Conservation (phyloP, 2,888 invertebrate species). For the Drosophila meridiana region DNA sequence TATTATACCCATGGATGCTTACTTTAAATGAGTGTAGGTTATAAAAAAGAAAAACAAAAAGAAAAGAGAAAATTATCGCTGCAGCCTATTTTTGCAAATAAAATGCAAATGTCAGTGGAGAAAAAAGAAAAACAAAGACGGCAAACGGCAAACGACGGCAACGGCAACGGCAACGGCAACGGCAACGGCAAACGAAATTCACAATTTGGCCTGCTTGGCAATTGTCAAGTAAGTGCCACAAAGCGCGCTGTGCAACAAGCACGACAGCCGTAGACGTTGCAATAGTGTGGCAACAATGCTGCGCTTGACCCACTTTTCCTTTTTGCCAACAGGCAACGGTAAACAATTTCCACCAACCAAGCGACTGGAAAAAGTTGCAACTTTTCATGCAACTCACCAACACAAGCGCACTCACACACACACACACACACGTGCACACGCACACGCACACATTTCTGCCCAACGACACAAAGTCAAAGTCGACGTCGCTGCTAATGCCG, state of each 20-base stretch:
- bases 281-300: slow-evolving; percentile 69
- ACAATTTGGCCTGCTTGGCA: slow-evolving; percentile 50
- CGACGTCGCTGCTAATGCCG: slow-evolving; percentile 58
- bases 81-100: slow-evolving; percentile 63
- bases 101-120: slow-evolving; percentile 59
- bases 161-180: background rate
- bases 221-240: slow-evolving; percentile 72
- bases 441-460: slow-evolving; percentile 19
- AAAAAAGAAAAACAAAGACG: slow-evolving; percentile 1
- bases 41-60: background rate
- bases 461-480: slow-evolving; percentile 59
- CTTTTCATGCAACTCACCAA: slow-evolving; percentile 68
- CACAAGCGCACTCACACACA: slow-evolving; percentile 12
- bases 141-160: slow-evolving; percentile 1
- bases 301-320: slow-evolving; percentile 83
- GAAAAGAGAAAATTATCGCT: slow-evolving; percentile 66
- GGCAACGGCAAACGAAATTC: slow-evolving; percentile 23
- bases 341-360: slow-evolving; percentile 67
- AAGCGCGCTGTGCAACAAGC: slow-evolving; percentile 63
- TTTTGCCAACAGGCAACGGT: slow-evolving; percentile 69
- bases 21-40: background rate
- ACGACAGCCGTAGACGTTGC: slow-evolving; percentile 48
- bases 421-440: slow-evolving; percentile 28
- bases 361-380: slow-evolving; percentile 72
- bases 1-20: background rate